A percentile compares a stretch with the other conserved stretches of the same genome.
These are phyloP conservation scores for Leptoteleia sp. DNA, from an alignment of 1,140 invertebrate genomes.

Conservation along the genomic window DNA sequence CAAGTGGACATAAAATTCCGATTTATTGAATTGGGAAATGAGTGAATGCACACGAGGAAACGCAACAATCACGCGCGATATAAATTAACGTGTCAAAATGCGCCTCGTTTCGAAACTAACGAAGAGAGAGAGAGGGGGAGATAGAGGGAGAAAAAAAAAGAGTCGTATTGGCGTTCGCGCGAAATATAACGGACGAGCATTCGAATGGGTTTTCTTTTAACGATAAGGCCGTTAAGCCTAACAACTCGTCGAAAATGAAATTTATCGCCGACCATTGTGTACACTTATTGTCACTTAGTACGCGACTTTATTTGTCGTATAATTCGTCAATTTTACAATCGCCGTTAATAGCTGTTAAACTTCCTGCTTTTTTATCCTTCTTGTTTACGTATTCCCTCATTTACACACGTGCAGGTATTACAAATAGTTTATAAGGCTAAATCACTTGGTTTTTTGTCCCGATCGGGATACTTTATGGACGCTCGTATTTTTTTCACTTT, in stretches of 20 bases:
- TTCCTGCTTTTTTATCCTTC: no score
- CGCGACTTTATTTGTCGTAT: slow-evolving; percentile 32
- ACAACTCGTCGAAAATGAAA: slow-evolving; percentile 41
- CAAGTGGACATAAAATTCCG: slow-evolving; percentile 56
- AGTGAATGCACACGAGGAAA: slow-evolving; percentile 6
- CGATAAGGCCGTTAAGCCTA: slow-evolving; percentile 36
- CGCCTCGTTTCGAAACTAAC: neutral
- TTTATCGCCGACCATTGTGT: slow-evolving; percentile 30
- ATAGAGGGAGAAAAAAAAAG: neutral
- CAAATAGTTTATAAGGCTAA: no score
- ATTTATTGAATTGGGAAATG: slow-evolving; percentile 18
- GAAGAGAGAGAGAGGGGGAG: no score
- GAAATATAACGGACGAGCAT: slow-evolving; percentile 14
- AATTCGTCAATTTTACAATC: slow-evolving; percentile 35
- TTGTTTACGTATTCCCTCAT: no score
- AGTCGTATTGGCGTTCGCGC: neutral
- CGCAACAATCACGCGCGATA: slow-evolving; percentile 22
- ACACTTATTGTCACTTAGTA: slow-evolving; percentile 22
- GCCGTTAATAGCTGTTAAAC: slow-evolving; percentile 13
- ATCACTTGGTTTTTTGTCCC: no score
- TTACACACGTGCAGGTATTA: no score
- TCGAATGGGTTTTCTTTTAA: slow-evolving; percentile 27
- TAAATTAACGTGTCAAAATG: slow-evolving; percentile 39
- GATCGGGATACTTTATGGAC: no score
- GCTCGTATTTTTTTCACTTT: no score